Evolutionary conservation across 2,888 invertebrate genomes (phyloP).

Genomic region (Hecatera dysodea): DNA sequence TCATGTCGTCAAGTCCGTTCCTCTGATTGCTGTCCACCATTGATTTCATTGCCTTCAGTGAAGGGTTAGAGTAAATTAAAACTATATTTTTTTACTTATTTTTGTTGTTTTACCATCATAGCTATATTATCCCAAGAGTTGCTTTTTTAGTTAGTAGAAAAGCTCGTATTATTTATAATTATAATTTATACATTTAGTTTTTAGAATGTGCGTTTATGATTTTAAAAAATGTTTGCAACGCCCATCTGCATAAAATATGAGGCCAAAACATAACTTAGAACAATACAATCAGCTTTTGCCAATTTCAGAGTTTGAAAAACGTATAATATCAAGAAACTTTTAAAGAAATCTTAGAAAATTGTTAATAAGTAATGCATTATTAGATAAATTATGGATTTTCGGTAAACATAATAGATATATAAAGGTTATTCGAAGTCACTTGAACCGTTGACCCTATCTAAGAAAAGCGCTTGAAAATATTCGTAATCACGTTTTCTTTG

Average conservation of each 20-base stretch:
- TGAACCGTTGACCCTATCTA: slow-evolving; percentile 7
- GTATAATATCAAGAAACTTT: slow-evolving; percentile 1
- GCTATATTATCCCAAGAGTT: neutral
- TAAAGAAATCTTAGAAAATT: neutral
- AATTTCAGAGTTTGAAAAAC: neutral
- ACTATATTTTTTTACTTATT: slow-evolving; percentile 40
- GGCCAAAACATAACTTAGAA: neutral
- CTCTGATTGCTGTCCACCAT: slow-evolving; percentile 78
- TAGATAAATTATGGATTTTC: slow-evolving; percentile 3
- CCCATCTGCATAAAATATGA: neutral
- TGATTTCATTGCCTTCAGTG: slow-evolving; percentile 65
- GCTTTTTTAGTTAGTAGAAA: neutral
- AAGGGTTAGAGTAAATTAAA: slow-evolving; percentile 56
- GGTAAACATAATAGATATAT: neutral
- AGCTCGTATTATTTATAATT: neutral
- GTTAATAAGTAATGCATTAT: slow-evolving; percentile 1
- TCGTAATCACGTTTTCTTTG: slow-evolving; percentile 12
- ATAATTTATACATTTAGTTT: neutral
- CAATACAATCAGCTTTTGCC: neutral
- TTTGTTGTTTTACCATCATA: slow-evolving; percentile 25
- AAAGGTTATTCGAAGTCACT: neutral
- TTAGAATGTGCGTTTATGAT: accelerated
- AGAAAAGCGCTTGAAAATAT: slow-evolving; percentile 13
- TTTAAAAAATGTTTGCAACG: neutral
- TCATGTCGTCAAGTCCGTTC: slow-evolving; percentile 82